phyloP scores from a whole-genome alignment of 2,113 vertebrate species.

The Plecotus auritus region DNA sequence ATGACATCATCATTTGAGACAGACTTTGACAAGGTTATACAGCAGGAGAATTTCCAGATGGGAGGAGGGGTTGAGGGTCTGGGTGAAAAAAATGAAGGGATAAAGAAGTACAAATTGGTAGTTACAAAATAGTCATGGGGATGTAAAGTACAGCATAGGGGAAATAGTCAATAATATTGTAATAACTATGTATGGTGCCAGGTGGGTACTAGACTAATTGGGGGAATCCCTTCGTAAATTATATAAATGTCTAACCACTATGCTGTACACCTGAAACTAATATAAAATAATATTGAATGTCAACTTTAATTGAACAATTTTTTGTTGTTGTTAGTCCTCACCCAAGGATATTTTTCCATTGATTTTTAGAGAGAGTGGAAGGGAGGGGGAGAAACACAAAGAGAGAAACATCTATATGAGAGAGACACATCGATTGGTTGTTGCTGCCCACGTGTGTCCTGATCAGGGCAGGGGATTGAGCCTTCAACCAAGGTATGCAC shows the following conservation, averaged over 20 bases:
- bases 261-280: background rate
- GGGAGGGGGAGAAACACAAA: too few relatives aligned
- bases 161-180: background rate
- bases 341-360: too few relatives aligned
- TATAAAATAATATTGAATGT: background rate
- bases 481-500: too few relatives aligned
- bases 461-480: too few relatives aligned
- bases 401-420: too few relatives aligned
- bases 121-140: background rate
- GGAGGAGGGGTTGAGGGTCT: background rate
- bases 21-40: background rate
- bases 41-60: background rate
- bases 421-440: too few relatives aligned
- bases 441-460: too few relatives aligned
- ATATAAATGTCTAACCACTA: background rate
- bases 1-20: slow-evolving; percentile 6
- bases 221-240: background rate
- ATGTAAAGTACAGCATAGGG: background rate
- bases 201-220: background rate
- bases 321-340: background rate
- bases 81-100: background rate
- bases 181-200: background rate
- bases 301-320: background rate
- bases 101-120: background rate
- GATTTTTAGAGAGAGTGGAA: too few relatives aligned